Percentiles rank a stretch among this genome's conserved stretches.
Evolutionary conservation across 2,888 invertebrate species (phyloP).

Genomic region (Phaonia tiefii): DNA sequence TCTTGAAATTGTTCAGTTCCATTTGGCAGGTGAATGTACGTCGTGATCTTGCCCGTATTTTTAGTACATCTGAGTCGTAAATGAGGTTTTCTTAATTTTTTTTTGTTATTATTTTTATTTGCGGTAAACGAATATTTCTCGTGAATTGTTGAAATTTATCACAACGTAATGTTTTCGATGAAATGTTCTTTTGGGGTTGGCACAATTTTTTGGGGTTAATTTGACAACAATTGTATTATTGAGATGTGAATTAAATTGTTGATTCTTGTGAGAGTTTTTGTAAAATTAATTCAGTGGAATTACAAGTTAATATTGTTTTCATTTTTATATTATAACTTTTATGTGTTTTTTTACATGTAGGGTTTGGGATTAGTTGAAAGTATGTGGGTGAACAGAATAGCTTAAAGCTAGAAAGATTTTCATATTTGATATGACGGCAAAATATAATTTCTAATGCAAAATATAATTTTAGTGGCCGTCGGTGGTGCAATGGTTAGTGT

Average conservation of each 20-base stretch:
- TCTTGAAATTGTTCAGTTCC: not conserved
- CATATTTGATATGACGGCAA: too few species aligned
- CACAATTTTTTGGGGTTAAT: constrained; percentile 19
- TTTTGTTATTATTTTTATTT: too few species aligned
- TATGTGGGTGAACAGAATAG: too few species aligned
- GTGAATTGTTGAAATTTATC: constrained; percentile 9
- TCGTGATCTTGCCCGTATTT: not conserved
- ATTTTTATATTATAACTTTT: not conserved
- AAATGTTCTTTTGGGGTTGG: not conserved
- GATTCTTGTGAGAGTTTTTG: not conserved
- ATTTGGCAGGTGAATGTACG: not conserved
- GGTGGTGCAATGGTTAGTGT: too few species aligned
- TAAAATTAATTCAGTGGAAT: too few species aligned
- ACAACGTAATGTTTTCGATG: not conserved
- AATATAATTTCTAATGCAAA: too few species aligned
- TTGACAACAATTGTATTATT: constrained; percentile 35
- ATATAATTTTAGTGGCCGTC: too few species aligned
- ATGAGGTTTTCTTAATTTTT: not conserved
- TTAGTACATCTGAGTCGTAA: constrained; percentile 1
- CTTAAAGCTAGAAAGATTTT: too few species aligned
- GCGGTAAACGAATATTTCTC: constrained; percentile 10
- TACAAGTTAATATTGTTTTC: too few species aligned
- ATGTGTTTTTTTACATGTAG: not conserved
- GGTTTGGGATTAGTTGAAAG: not conserved
- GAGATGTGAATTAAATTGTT: not conserved